Percentiles rank a stretch among this genome's conserved stretches.
These are phyloP conservation scores for Xanthia togata DNA, from an alignment of 2,888 invertebrate genomes.

Conservation along the genomic window DNA sequence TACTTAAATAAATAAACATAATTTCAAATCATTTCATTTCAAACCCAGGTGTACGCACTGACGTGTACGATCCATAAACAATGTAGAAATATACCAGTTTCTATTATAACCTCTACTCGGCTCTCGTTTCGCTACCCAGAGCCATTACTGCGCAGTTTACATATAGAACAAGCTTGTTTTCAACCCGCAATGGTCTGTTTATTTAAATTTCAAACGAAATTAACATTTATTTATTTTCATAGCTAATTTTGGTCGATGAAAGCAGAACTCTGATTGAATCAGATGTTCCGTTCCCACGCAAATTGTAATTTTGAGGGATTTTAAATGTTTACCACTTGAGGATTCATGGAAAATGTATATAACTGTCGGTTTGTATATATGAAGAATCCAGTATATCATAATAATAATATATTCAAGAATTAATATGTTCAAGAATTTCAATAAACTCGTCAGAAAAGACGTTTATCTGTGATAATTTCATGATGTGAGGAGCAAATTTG, in stretches of 20 bases:
- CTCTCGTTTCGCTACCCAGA: background rate
- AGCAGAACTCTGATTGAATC: constrained; percentile 41
- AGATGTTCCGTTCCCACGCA: constrained; percentile 49
- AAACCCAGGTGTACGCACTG: constrained; percentile 18
- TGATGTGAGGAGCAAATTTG: background rate
- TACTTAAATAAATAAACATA: background rate
- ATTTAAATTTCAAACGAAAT: constrained; percentile 59
- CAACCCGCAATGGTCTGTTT: constrained; percentile 41
- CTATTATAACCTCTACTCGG: background rate
- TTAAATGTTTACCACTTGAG: constrained; percentile 33
- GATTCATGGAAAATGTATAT: background rate
- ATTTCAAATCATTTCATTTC: background rate
- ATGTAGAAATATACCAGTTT: background rate
- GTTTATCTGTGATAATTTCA: background rate
- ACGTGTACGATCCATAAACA: background rate
- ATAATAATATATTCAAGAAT: background rate
- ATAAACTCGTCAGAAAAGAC: background rate
- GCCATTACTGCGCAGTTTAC: constrained; percentile 42
- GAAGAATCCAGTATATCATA: background rate
- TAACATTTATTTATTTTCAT: constrained; percentile 57
- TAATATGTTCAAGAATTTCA: background rate
- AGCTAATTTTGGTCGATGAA: constrained; percentile 53
- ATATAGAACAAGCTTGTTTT: constrained; percentile 36
- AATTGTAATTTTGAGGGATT: constrained; percentile 24
- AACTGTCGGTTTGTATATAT: background rate